These are phyloP conservation scores for Pollimyrus isidori DNA, from an alignment of 2,113 vertebrate genomes.

Conservation along the genomic window DNA sequence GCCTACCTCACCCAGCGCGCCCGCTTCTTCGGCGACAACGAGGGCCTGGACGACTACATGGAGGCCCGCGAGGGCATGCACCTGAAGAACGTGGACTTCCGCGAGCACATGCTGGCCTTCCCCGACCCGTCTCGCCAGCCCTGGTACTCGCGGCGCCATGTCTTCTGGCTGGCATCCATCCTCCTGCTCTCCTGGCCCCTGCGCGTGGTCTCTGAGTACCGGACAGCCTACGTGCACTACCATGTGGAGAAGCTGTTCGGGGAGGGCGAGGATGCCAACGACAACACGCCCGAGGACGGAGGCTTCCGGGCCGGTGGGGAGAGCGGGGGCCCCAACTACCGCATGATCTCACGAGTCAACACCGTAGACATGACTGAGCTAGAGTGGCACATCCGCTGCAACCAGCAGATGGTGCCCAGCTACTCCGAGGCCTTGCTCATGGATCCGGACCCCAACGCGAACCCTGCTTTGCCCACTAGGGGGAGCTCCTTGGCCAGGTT, in stretches of 20 bases:
- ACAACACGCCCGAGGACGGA: constrained; percentile 34
- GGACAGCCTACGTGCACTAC: constrained; percentile 66
- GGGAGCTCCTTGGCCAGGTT: constrained; percentile 24
- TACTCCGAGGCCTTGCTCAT: constrained; percentile 68
- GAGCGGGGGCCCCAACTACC: constrained; percentile 30
- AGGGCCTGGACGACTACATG: constrained; percentile 70
- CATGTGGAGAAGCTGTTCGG: constrained; percentile 72
- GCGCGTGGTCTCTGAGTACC: constrained; percentile 56
- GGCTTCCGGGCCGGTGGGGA: constrained; percentile 33
- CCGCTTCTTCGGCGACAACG: constrained; percentile 64
- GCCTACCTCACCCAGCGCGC: constrained; percentile 66
- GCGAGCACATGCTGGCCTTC: constrained; percentile 64
- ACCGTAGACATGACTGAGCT: constrained; percentile 69
- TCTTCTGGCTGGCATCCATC: constrained; percentile 63
- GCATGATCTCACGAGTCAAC: constrained; percentile 57
- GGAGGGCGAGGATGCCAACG: constrained; percentile 45
- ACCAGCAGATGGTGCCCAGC: constrained; percentile 70
- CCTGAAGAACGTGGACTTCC: constrained; percentile 68
- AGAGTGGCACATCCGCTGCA: constrained; percentile 72
- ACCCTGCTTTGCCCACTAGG: constrained; percentile 1
- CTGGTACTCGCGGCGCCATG: constrained; percentile 60
- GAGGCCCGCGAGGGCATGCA: constrained; percentile 71
- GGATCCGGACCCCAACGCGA: constrained; percentile 40
- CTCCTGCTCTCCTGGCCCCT: constrained; percentile 64
- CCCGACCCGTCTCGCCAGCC: constrained; percentile 57